Conservation (phyloP, 1,140 invertebrate genomes). For the Cotesia typhae region DNA sequence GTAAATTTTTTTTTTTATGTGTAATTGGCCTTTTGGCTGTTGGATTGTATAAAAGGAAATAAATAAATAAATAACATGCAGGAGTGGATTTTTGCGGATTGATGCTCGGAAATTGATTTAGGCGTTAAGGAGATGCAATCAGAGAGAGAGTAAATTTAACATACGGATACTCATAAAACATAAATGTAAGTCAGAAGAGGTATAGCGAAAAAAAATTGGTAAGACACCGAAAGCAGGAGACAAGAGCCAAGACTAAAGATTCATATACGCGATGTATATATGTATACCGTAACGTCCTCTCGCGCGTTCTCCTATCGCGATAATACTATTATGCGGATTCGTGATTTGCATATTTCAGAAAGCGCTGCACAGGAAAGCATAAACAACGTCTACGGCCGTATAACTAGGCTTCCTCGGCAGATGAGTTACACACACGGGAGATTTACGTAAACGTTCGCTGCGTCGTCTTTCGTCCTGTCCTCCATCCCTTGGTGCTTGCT, state of each 20-base stretch:
- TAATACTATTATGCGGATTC: slow-evolving; percentile 60
- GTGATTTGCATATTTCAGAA: slow-evolving; percentile 62
- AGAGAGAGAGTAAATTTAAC: background rate
- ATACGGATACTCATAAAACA: slow-evolving; percentile 4
- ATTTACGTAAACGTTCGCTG: slow-evolving; percentile 50
- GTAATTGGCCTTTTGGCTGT: too few species aligned
- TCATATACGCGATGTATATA: slow-evolving; percentile 15
- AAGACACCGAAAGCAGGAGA: slow-evolving; percentile 20
- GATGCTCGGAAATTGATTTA: too few species aligned
- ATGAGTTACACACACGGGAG: slow-evolving; percentile 56
- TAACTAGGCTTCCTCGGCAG: slow-evolving; percentile 55
- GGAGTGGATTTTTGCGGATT: too few species aligned
- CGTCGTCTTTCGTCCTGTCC: slow-evolving; percentile 17
- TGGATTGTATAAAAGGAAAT: too few species aligned
- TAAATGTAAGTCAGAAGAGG: background rate
- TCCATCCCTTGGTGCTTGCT: background rate
- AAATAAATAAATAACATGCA: too few species aligned
- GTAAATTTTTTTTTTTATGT: too few species aligned
- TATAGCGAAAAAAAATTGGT: background rate
- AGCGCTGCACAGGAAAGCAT: slow-evolving; percentile 61
- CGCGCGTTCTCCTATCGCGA: slow-evolving; percentile 49
- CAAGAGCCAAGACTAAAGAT: slow-evolving; percentile 11
- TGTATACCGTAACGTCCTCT: slow-evolving; percentile 23
- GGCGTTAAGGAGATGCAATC: slow-evolving; percentile 6
- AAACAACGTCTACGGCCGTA: slow-evolving; percentile 54